Percentiles rank a stretch among this genome's conserved stretches.
Evolutionary conservation across 2,888 invertebrate genomes (phyloP).

Genomic region (Meloe dianella): DNA sequence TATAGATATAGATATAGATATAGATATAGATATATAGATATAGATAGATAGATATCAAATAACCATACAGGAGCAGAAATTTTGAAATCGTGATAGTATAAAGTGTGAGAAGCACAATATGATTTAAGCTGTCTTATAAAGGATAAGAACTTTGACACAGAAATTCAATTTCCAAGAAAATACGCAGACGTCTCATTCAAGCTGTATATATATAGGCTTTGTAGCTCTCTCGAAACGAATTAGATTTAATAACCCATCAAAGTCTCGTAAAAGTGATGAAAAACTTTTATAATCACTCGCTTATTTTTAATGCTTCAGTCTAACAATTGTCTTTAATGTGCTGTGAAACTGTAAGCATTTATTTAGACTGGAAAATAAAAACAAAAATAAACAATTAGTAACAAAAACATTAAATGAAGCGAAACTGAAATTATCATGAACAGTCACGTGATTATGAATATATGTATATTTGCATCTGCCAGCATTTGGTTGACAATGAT

Average conservation of each 20-base stretch:
- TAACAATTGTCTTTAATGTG: not conserved
- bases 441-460: not conserved
- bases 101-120: slow-evolving; percentile 20
- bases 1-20: too few relatives aligned
- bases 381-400: not conserved
- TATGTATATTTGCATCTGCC: not conserved
- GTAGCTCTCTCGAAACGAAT: not conserved
- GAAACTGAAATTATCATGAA: not conserved
- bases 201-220: not conserved
- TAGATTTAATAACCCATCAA: slow-evolving; percentile 11
- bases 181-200: not conserved
- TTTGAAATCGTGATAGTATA: slow-evolving; percentile 15
- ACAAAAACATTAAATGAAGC: not conserved
- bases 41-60: slow-evolving; percentile 11
- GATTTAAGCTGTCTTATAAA: slow-evolving; percentile 17
- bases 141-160: slow-evolving; percentile 1
- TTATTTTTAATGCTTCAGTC: not conserved
- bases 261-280: not conserved
- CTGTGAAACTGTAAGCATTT: not conserved
- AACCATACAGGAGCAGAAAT: not conserved
- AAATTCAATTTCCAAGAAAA: slow-evolving; percentile 7
- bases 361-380: not conserved
- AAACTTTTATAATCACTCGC: not conserved
- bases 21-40: too few relatives aligned
- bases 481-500: not conserved